These are phyloP conservation scores for Rhinolophus ferrumequinum DNA, from an alignment of 2,113 vertebrate species.

Conservation along the genomic window DNA sequence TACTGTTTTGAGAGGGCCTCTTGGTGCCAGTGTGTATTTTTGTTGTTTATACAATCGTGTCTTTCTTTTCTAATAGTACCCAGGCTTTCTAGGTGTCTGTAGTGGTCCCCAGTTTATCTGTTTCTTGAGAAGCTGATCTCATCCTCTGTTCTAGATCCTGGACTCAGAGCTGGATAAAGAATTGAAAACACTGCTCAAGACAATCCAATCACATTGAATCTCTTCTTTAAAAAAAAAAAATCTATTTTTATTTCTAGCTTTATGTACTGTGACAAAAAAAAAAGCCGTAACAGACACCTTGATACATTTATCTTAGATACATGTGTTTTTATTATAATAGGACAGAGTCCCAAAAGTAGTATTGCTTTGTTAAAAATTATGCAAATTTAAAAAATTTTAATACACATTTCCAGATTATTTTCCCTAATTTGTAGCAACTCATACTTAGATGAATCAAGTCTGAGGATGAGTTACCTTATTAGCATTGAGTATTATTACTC, in stretches of 20 bases:
- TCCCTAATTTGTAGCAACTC: background rate
- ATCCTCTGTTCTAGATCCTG: background rate
- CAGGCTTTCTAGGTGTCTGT: background rate
- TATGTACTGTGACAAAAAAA: background rate
- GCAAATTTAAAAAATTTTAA: background rate
- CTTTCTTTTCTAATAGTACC: background rate
- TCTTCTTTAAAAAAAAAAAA: background rate
- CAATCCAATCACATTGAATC: background rate
- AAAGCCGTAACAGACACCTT: background rate
- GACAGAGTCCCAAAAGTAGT: background rate
- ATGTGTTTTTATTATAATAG: background rate
- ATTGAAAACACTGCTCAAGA: background rate
- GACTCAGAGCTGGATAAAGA: background rate
- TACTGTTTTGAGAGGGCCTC: background rate
- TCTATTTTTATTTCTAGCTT: background rate
- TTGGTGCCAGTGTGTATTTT: background rate
- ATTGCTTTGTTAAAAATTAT: background rate
- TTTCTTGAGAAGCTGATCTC: background rate
- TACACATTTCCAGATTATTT: background rate
- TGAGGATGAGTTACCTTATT: background rate
- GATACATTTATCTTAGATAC: background rate
- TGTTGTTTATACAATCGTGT: background rate
- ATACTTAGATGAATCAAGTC: background rate
- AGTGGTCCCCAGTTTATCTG: background rate
- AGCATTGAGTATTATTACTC: background rate